phyloP scores from a whole-genome alignment of 2,113 vertebrate species.

The Chrysochloris asiatica region DNA sequence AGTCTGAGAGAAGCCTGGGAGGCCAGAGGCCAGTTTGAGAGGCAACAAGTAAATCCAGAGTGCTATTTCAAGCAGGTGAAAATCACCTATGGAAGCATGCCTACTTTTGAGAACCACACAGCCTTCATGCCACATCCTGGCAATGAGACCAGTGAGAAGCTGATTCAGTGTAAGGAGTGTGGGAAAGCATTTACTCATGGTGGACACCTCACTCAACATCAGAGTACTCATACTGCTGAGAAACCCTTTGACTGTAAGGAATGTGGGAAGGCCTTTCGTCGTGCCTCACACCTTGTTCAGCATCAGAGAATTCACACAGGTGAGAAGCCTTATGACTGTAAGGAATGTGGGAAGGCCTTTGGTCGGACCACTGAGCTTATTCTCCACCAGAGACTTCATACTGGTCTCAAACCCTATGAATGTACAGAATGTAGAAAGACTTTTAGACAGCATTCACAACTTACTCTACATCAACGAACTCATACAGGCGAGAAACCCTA shows the following conservation, averaged over 20 bases:
- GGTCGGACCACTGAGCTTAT: slow-evolving; percentile 69
- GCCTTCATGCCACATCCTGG: background rate
- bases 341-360: slow-evolving; percentile 78
- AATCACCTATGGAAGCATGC: background rate
- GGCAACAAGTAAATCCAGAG: slow-evolving; percentile 25
- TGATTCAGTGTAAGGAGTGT: slow-evolving; percentile 34
- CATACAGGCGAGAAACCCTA: slow-evolving; percentile 81
- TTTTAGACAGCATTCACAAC: slow-evolving; percentile 78
- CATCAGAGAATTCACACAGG: slow-evolving; percentile 76
- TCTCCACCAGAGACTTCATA: slow-evolving; percentile 72
- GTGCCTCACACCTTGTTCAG: slow-evolving; percentile 62
- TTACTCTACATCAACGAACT: slow-evolving; percentile 82
- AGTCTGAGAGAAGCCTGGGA: slow-evolving; percentile 37
- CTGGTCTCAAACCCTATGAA: slow-evolving; percentile 74
- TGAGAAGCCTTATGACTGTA: slow-evolving; percentile 71
- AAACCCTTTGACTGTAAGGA: slow-evolving; percentile 69
- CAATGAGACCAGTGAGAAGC: slow-evolving; percentile 16
- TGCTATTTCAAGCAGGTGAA: slow-evolving; percentile 48
- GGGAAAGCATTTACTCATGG: slow-evolving; percentile 46
- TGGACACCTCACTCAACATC: slow-evolving; percentile 63
- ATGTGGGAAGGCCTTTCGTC: slow-evolving; percentile 70
- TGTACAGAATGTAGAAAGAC: slow-evolving; percentile 75
- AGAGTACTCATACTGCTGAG: slow-evolving; percentile 60
- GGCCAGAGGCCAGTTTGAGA: slow-evolving; percentile 59
- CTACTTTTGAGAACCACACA: background rate